phyloP scores from a whole-genome alignment of 1,140 invertebrate genomes.

The Pemphigus obesinymphae region DNA sequence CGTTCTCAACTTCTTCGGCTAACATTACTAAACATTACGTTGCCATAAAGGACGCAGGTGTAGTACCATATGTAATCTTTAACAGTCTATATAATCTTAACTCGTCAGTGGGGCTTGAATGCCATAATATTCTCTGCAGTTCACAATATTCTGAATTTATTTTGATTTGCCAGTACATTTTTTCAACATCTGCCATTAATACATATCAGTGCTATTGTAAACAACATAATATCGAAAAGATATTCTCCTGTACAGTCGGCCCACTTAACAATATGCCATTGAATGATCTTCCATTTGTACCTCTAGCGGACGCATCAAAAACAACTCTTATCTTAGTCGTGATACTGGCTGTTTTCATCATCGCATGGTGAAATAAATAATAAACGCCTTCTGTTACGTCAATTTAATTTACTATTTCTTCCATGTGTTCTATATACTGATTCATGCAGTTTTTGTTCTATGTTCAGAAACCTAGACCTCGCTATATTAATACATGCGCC shows the following conservation, averaged over 20 bases:
- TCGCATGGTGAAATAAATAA: background rate
- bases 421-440: conserved; percentile 5
- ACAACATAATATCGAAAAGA: background rate
- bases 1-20: background rate
- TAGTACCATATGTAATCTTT: background rate
- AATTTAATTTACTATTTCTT: too few relatives aligned
- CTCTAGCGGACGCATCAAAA: too few relatives aligned
- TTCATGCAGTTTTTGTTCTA: background rate
- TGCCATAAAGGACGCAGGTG: background rate
- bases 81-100: background rate
- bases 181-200: too few relatives aligned
- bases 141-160: background rate
- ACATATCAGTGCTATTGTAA: background rate
- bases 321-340: too few relatives aligned
- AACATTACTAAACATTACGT: background rate
- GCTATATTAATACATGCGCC: background rate
- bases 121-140: background rate
- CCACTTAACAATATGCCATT: background rate
- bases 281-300: background rate
- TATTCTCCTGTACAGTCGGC: background rate
- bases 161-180: background rate
- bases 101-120: background rate
- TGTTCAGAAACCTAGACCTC: background rate
- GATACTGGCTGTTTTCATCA: background rate
- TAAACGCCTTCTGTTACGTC: background rate